Conservation (phyloP, 2,113 vertebrate species). For the Ramphastos sulfuratus region DNA sequence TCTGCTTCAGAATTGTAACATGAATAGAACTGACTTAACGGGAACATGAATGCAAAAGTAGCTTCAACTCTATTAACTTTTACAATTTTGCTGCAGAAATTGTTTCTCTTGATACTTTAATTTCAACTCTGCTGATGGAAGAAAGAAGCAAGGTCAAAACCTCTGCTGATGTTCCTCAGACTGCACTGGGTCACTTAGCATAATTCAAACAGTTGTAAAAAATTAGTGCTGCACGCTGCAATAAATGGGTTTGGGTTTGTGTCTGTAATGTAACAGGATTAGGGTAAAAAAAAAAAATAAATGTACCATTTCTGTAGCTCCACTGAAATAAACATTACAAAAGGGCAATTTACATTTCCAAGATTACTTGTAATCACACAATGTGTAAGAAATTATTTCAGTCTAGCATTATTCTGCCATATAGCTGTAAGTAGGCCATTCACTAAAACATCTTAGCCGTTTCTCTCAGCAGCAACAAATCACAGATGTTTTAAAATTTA, state of each 20-base stretch:
- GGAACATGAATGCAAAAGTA: conserved; percentile 39
- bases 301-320: not conserved
- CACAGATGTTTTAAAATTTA: conserved; percentile 14
- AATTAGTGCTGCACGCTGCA: not conserved
- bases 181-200: not conserved
- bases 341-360: conserved; percentile 48
- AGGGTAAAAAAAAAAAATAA: conserved; percentile 32
- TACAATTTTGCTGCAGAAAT: conserved; percentile 28
- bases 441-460: not conserved
- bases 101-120: conserved; percentile 61
- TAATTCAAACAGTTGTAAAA: conserved; percentile 29
- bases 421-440: conserved; percentile 11
- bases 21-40: not conserved
- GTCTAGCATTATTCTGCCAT: not conserved
- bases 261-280: not conserved
- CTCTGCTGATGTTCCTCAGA: not conserved
- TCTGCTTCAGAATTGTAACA: not conserved
- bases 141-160: not conserved
- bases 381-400: conserved; percentile 33
- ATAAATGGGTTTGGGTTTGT: conserved; percentile 26
- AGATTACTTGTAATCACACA: conserved; percentile 28
- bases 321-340: conserved; percentile 51
- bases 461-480: conserved; percentile 17
- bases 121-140: not conserved
- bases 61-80: conserved; percentile 57